phyloP scores from a whole-genome alignment of 2,113 vertebrate genomes.

The Alligator sinensis region DNA sequence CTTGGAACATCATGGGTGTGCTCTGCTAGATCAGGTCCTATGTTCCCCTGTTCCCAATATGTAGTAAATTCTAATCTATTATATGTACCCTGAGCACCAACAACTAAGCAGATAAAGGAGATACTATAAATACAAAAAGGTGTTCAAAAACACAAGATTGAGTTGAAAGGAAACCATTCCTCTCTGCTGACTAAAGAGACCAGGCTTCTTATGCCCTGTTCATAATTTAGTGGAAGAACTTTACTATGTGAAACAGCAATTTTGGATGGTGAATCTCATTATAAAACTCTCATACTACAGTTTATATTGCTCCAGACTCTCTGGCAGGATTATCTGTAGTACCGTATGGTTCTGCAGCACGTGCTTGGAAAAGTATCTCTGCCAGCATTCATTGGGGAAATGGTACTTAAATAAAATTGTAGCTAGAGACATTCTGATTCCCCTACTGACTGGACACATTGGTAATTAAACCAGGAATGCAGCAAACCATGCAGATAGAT shows the following conservation, averaged over 20 bases:
- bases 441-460: background rate
- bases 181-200: background rate
- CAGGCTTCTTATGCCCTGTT: background rate
- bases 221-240: background rate
- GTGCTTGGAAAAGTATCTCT: background rate
- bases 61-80: background rate
- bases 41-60: background rate
- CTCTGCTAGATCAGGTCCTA: background rate
- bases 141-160: background rate
- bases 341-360: fast-evolving
- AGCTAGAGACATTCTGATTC: background rate
- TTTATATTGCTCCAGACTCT: background rate
- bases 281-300: background rate
- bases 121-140: fast-evolving
- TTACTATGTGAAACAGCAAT: background rate
- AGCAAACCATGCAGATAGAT: constrained; percentile 34
- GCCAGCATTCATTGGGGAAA: background rate
- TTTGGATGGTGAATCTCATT: background rate
- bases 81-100: background rate
- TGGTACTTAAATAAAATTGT: background rate
- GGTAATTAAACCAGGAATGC: constrained; percentile 2
- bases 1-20: background rate
- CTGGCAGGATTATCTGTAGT: constrained; percentile 3
- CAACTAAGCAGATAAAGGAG: background rate
- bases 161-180: background rate